Conservation (phyloP, 2,888 invertebrate genomes). For the Lamellibrachia satsuma region DNA sequence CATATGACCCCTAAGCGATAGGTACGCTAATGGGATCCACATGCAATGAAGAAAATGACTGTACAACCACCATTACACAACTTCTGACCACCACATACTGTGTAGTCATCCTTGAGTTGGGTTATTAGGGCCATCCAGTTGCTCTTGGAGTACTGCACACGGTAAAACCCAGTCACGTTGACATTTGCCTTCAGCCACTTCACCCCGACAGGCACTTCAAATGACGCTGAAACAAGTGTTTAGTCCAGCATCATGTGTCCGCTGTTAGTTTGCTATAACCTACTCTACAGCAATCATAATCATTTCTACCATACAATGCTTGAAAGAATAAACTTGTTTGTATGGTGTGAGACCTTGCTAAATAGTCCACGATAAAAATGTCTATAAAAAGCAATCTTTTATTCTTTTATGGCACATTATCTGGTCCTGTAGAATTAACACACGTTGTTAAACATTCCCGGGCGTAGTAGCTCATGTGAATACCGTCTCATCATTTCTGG, state of each 20-base stretch:
- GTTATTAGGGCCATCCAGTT: slow-evolving; percentile 76
- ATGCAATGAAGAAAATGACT: too few species aligned
- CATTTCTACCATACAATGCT: neutral
- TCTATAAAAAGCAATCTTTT: neutral
- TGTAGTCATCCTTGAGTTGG: slow-evolving; percentile 47
- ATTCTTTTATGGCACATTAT: neutral
- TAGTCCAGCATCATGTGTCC: neutral
- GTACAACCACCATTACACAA: neutral
- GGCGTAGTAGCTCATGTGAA: neutral
- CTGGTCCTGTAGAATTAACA: neutral
- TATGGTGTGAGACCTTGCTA: too few species aligned
- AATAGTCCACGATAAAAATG: neutral
- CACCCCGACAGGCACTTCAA: slow-evolving; percentile 61
- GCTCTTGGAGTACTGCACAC: slow-evolving; percentile 67
- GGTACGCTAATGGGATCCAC: too few species aligned
- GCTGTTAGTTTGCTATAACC: neutral
- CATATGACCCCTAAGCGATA: too few species aligned
- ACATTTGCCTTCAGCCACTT: slow-evolving; percentile 55
- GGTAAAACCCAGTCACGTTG: slow-evolving; percentile 58
- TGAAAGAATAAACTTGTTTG: too few species aligned
- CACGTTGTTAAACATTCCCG: neutral
- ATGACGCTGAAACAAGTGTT: slow-evolving; percentile 49
- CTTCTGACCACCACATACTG: slow-evolving; percentile 41
- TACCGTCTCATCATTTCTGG: neutral
- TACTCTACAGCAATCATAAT: neutral